Evolutionary conservation across 2,797 vertebrate genomes (phyloP), one percentile per base, ranked within the genome.

Genomic region (Glyptemys insculpta): DNA sequence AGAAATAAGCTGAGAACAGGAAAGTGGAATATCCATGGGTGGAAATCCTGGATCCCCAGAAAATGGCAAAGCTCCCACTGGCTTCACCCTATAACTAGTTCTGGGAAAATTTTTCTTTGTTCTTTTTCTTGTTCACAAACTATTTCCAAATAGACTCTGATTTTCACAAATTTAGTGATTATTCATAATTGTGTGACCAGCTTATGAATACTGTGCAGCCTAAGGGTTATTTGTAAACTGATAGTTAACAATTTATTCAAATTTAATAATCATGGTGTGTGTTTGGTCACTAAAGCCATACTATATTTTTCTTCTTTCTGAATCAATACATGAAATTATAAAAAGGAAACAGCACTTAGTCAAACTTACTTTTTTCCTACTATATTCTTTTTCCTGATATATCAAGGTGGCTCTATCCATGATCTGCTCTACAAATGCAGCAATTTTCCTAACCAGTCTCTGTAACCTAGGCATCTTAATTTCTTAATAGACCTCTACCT

Each of bases 31-130:
- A 16, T 14, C 31, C 15, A 62, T 16, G 31, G 34, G 59, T 34
- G 8, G 4, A 84, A 2, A 83, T 84, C 37, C 85, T 41, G 59
- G 10, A 29, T 68, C 84, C 76, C 8, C 34, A 81, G 8, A 6
- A 52, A 87, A 23, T 10, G n/a, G 5, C 11, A 85, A 86, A 91
- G 89, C 23, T 76, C 83, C 34, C 18, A 23, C 79, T 96, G 5
- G 57, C 92, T 93, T 49, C 14, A 82, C 83, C 72, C 41, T 44
- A 12, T 21, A 74, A 74, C 29, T 65, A 0, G 53, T 6, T 25
- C 9, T 23, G 19, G 6, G 3, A 0, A 2, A 0, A n/a, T 31
- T 86, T 81, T 81, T 3, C 27, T 1, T 0, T 14, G 8, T 34
- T 89, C 0, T 82, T 88, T 93, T 94, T 47, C 23, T 1, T 74